Conservation (phyloP, 2,888 invertebrate genomes). For the Unio delphinus region DNA sequence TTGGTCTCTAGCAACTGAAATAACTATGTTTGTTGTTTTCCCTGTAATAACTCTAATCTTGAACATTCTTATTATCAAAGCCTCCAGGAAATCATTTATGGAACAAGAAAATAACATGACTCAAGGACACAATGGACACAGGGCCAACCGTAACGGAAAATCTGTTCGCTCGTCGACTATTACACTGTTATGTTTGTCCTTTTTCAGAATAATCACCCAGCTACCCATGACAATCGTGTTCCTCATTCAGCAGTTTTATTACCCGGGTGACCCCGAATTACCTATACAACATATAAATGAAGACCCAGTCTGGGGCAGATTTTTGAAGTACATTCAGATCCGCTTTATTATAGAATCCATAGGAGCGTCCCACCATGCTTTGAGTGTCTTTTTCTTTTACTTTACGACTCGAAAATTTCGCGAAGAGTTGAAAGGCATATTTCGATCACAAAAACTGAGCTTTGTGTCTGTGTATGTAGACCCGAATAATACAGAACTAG, state of each 20-base stretch:
- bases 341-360: constrained; percentile 60
- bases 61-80: constrained; percentile 54
- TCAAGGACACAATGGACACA: constrained; percentile 3
- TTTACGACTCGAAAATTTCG: constrained; percentile 52
- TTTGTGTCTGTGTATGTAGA: not conserved
- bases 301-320: constrained; percentile 58
- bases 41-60: constrained; percentile 51
- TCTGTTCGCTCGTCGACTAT: constrained; percentile 42
- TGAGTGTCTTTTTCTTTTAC: constrained; percentile 62
- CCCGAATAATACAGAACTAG: no score
- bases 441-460: constrained; percentile 1
- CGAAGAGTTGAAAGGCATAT: constrained; percentile 21
- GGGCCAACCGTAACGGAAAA: constrained; percentile 24
- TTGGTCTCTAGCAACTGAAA: constrained; percentile 57
- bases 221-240: constrained; percentile 61
- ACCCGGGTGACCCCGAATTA: constrained; percentile 40
- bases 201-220: constrained; percentile 62
- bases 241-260: constrained; percentile 46
- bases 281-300: constrained; percentile 43
- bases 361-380: constrained; percentile 66
- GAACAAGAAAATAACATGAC: constrained; percentile 3
- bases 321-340: constrained; percentile 55
- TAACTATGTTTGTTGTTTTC: constrained; percentile 53
- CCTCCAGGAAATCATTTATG: constrained; percentile 15
- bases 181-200: constrained; percentile 60